Evolutionary conservation across 2,113 vertebrate genomes (phyloP), one percentile per base, ranked within the genome.

Genomic region (Ochotona princeps): DNA sequence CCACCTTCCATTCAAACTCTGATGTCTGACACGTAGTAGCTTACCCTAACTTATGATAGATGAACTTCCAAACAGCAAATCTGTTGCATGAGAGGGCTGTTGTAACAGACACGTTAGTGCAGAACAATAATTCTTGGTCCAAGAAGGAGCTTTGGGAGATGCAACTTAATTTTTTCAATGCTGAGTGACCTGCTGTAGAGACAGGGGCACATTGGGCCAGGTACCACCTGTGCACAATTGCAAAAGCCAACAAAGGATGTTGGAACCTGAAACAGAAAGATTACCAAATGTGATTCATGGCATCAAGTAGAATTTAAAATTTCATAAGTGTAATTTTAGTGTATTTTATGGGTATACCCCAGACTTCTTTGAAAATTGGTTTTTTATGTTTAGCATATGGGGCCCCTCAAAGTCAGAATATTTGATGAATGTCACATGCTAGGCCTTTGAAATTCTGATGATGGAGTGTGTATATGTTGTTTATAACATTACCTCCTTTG

Each of bases 391-490:
- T 74, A 54, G n/a, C 38, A 57, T 83, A 73, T 87, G 70, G 30
- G 44, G 30, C 60, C 84, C 30, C 35, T 81, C 44, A 61, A 72
- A 63, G 65, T 85, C 25, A 88, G 84, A 88, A 35, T 90, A 49
- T 92, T 87, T 87, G 88, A 85, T 95, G 84, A 73, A 81, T 4
- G 1, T 23, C 47, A 8, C 57, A 49, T 90, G 84, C 51, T 13
- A 61, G 28, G 73, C 67, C 30, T 93, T 94, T 94, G 90, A 89
- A 91, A 90, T 90, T 88, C 74, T 80, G 74, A 79, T 47, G 25
- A 13, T 73, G 32, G 15, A 21, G 25, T 25, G 0, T 63, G 44
- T 28, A 7, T 49, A 9, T 73, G 28, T 69, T 76, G 2, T 76
- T 26, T 87, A 63, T 76, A 87, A 35, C 1, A 4, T 61, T 78